Evolutionary conservation across 2,113 vertebrate species (phyloP), one percentile per base, ranked within the genome.

Genomic region (Lanius collurio): DNA sequence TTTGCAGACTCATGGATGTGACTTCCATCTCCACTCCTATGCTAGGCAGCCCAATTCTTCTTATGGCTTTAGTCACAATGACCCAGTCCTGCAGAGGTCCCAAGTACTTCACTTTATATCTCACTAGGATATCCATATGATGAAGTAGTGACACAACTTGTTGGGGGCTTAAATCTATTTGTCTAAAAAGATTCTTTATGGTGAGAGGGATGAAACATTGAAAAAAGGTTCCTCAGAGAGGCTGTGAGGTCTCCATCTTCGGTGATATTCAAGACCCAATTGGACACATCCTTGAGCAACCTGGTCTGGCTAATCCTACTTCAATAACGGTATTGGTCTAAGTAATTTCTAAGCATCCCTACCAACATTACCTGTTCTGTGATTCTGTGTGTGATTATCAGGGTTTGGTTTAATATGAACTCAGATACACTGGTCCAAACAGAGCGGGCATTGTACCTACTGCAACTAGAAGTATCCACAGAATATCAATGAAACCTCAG

Each of bases 281-380:
- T 8, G 4, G 7, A 35, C 9, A 23, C 6, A 47, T 31, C 5
- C 23, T 18, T 74, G 46, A 77, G 31, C 7, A 87, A 50, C 9
- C 17, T 44, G 17, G 7, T 80, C 2, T 31, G 16, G 67, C 4
- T 69, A 23, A 31, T 16, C 5, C 6, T 57, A 10, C 15, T 88
- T 69, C 22, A 73, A 24, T 17, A 84, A 53, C 3, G 16, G 1
- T 67, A 15, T 56, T 44, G 16, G 6, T 42, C 6, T 56, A 26
- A 1, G 4, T 33, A 73, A 74, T 22, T 30, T 67, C 33, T 0
- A 0, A 53, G 76, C 0, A 1, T 21, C 20, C 27, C 16, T 73
- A 50, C 21, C 17, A 76, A 12, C 6, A 2, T 75, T 28, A 56
- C 3, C 3, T 39, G 10, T 52, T 75, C 13, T 76, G 35, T 39